These are phyloP conservation scores for Aphelinus certus DNA, from an alignment of 1,140 invertebrate genomes.

Conservation along the genomic window DNA sequence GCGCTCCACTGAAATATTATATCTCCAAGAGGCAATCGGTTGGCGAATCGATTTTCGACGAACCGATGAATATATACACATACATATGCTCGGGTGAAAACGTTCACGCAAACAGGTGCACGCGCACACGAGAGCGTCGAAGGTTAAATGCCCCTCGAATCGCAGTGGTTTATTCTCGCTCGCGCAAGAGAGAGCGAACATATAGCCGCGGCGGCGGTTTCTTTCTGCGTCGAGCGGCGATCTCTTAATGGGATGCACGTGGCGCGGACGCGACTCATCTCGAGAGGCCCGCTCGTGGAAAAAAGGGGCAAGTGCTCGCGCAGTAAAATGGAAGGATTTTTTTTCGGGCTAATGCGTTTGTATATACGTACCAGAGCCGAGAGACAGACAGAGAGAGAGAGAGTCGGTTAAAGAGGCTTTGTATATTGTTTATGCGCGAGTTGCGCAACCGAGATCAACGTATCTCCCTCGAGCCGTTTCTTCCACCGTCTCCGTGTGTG, in stretches of 20 bases:
- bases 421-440: too few relatives aligned
- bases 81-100: neutral
- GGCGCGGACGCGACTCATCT: slow-evolving; percentile 12
- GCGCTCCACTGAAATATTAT: too few relatives aligned
- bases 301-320: too few relatives aligned
- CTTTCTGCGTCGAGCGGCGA: neutral
- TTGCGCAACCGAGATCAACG: too few relatives aligned
- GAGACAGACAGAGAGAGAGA: neutral
- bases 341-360: too few relatives aligned
- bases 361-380: too few relatives aligned
- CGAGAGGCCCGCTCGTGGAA: neutral
- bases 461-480: too few relatives aligned
- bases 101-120: neutral
- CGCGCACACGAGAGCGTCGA: neutral
- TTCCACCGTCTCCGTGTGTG: too few relatives aligned
- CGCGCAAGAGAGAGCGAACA: neutral
- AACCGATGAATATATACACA: neutral
- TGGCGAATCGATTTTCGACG: too few relatives aligned
- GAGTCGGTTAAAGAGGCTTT: neutral
- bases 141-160: slow-evolving; percentile 10
- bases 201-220: neutral
- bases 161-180: neutral
- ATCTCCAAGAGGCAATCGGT: too few relatives aligned
- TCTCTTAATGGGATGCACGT: slow-evolving; percentile 37
- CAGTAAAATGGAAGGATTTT: too few relatives aligned